Percentiles rank a stretch among this genome's conserved stretches.
These are phyloP conservation scores for Alitta virens DNA, from an alignment of 2,888 invertebrate genomes.

Conservation along the genomic window DNA sequence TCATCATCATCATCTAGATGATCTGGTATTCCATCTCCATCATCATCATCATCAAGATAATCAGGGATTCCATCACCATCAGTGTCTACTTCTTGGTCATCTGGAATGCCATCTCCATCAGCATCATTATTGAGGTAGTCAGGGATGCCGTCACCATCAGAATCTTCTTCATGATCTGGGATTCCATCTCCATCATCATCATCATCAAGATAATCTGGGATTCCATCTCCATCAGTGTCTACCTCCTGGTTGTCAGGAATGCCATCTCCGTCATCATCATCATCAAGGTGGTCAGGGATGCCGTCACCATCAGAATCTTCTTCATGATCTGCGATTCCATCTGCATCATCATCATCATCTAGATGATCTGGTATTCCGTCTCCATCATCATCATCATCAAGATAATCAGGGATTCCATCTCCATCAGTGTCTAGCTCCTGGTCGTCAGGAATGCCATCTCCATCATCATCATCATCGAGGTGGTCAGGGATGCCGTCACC, in stretches of 20 bases:
- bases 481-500: slow-evolving; percentile 35
- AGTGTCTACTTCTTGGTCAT: slow-evolving; percentile 4
- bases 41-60: slow-evolving; percentile 39
- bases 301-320: slow-evolving; percentile 45
- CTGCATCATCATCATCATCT: slow-evolving; percentile 21
- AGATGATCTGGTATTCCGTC: slow-evolving; percentile 26
- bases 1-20: slow-evolving; percentile 36
- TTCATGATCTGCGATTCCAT: slow-evolving; percentile 33
- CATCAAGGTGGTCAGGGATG: slow-evolving; percentile 40
- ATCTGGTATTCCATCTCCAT: slow-evolving; percentile 44
- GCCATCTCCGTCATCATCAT: slow-evolving; percentile 32
- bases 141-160: slow-evolving; percentile 34
- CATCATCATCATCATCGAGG: slow-evolving; percentile 20
- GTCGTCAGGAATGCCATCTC: slow-evolving; percentile 36
- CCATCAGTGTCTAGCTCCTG: slow-evolving; percentile 39
- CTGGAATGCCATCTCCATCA: slow-evolving; percentile 15
- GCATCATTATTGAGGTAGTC: slow-evolving; percentile 19
- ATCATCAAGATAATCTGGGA: slow-evolving; percentile 30
- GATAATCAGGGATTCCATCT: slow-evolving; percentile 41
- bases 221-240: slow-evolving; percentile 27
- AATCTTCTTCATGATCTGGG: slow-evolving; percentile 35
- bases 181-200: slow-evolving; percentile 43
- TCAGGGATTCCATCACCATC: slow-evolving; percentile 46
- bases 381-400: slow-evolving; percentile 30
- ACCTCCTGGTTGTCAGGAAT: slow-evolving; percentile 38